Conservation (phyloP, 64 coral and sea anemone species). For the Porites australiensis region DNA sequence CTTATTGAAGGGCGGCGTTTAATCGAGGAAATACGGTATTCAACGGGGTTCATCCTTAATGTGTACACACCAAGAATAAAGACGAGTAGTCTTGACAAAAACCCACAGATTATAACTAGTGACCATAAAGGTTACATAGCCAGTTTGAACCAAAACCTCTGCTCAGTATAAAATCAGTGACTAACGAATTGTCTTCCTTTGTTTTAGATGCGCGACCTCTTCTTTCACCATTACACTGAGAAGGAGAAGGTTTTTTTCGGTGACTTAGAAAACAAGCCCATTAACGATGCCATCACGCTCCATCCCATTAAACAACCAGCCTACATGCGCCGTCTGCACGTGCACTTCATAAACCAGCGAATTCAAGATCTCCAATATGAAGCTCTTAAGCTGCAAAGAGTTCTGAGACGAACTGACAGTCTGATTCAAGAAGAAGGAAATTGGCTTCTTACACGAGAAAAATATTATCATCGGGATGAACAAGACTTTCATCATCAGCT, state of each 20-base stretch:
- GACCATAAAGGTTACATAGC: too few species aligned
- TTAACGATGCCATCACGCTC: conserved; percentile 88
- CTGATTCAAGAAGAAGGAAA: conserved; percentile 44
- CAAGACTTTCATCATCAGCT: conserved; percentile 77
- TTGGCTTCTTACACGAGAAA: not conserved
- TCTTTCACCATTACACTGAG: conserved; percentile 86
- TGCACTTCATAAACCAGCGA: conserved; percentile 74
- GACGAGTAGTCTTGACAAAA: too few species aligned
- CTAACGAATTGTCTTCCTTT: not conserved
- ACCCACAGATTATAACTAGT: too few species aligned
- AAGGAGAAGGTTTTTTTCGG: conserved; percentile 77
- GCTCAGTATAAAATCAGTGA: too few species aligned
- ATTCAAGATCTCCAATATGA: conserved; percentile 80
- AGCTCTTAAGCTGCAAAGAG: conserved; percentile 63
- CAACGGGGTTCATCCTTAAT: too few species aligned
- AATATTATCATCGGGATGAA: conserved; percentile 25
- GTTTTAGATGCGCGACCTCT: conserved; percentile 85
- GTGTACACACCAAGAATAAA: too few species aligned
- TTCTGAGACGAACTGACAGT: conserved; percentile 64
- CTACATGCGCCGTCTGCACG: conserved; percentile 92
- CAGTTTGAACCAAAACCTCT: too few species aligned
- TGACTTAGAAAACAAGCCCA: conserved; percentile 82
- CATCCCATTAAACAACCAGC: conserved; percentile 89
- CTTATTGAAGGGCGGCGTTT: too few species aligned
- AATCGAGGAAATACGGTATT: too few species aligned